Evolutionary conservation across 2,113 vertebrate genomes (phyloP).

Genomic region (Candoia aspera): DNA sequence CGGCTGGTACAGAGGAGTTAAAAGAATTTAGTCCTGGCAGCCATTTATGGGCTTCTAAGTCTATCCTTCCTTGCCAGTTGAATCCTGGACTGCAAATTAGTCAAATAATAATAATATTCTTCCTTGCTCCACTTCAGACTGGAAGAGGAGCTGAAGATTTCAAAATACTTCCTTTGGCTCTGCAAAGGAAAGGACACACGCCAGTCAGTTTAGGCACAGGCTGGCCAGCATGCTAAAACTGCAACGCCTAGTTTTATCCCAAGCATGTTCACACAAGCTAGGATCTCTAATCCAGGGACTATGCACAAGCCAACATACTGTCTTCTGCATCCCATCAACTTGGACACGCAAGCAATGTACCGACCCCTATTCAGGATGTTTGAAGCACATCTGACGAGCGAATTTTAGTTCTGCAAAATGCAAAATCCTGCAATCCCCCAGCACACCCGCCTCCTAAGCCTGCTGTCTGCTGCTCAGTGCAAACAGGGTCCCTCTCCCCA

Average conservation of each 20-base stretch:
- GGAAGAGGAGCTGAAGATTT: background rate
- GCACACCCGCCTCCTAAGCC: background rate
- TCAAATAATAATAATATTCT: background rate
- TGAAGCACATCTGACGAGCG: background rate
- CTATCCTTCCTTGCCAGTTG: background rate
- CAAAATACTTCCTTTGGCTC: background rate
- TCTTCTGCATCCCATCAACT: background rate
- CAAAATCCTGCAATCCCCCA: background rate
- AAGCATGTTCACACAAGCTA: background rate
- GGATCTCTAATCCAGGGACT: background rate
- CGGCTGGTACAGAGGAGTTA: too few relatives aligned
- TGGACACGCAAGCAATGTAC: too few relatives aligned
- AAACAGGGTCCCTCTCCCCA: background rate
- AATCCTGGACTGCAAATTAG: background rate
- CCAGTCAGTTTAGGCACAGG: background rate
- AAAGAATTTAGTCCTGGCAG: background rate
- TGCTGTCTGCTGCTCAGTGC: background rate
- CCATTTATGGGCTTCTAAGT: background rate
- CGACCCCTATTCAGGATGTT: background rate
- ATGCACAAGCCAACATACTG: background rate
- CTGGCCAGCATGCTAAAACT: background rate
- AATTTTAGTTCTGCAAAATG: background rate
- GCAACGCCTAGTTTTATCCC: background rate
- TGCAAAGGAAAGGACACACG: background rate
- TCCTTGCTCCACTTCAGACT: background rate